These are phyloP conservation scores for Drosophila lacertosa DNA, from an alignment of 1,140 invertebrate genomes.

Conservation along the genomic window DNA sequence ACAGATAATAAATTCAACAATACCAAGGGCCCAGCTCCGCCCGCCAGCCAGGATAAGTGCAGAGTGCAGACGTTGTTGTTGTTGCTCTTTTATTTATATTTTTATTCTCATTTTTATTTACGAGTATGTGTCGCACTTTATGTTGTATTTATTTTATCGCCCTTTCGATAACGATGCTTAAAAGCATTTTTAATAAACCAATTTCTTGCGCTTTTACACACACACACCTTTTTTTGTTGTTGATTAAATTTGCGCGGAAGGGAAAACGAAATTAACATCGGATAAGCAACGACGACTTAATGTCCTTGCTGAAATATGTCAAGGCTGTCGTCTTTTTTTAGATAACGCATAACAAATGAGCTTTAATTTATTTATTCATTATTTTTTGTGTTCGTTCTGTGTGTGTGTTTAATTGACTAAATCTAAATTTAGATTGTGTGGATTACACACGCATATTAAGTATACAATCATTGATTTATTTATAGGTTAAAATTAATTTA, in stretches of 20 bases:
- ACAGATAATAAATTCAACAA: constrained; percentile 66
- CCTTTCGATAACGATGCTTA: constrained; percentile 45
- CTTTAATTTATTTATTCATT: not conserved
- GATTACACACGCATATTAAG: not conserved
- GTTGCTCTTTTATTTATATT: constrained; percentile 8
- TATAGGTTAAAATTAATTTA: not conserved
- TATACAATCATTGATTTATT: not conserved
- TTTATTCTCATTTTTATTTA: constrained; percentile 35
- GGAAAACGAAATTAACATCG: constrained; percentile 20
- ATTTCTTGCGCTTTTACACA: constrained; percentile 21
- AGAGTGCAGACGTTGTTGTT: not conserved
- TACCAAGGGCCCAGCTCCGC: constrained; percentile 6
- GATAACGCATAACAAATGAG: constrained; percentile 11
- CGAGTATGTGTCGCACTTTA: constrained; percentile 27
- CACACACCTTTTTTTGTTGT: not conserved
- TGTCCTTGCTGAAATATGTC: constrained; percentile 17
- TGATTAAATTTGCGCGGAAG: constrained; percentile 8
- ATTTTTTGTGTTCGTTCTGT: no score
- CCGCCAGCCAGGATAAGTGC: not conserved
- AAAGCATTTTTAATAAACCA: constrained; percentile 54
- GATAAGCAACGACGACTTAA: constrained; percentile 19
- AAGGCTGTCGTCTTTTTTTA: not conserved
- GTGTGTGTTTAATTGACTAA: not conserved
- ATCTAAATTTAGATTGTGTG: not conserved
- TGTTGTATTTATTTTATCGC: constrained; percentile 43